Evolutionary conservation across 2,113 vertebrate species (phyloP).

Genomic region (Psammodynastes pulverulentus): DNA sequence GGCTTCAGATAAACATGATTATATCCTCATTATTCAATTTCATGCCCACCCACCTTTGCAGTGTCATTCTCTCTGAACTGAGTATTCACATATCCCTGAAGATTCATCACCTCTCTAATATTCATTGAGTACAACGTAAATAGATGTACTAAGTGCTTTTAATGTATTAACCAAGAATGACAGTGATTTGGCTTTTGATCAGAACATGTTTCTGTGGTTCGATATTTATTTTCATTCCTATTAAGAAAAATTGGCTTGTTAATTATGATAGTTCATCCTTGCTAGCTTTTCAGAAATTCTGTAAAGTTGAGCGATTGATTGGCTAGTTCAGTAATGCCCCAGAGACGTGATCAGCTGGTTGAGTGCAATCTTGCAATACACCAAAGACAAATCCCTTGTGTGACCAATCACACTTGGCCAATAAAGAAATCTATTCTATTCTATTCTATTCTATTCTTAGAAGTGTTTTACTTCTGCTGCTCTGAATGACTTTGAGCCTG

Average conservation of each 20-base stretch:
- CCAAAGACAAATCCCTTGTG: too few relatives aligned
- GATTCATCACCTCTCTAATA: not conserved
- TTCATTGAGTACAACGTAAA: not conserved
- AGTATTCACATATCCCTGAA: not conserved
- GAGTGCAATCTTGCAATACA: not conserved
- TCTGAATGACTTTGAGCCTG: not conserved
- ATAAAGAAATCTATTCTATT: too few relatives aligned
- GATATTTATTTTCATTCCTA: not conserved
- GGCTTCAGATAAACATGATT: not conserved
- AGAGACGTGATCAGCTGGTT: not conserved
- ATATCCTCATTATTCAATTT: not conserved
- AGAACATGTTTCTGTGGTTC: not conserved
- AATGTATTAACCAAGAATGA: not conserved
- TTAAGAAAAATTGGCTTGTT: not conserved
- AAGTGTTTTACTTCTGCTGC: not conserved
- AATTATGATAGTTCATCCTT: not conserved
- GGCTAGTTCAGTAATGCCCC: not conserved
- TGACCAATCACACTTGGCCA: too few relatives aligned
- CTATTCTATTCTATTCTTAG: too few relatives aligned
- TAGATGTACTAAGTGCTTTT: not conserved
- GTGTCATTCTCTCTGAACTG: not conserved
- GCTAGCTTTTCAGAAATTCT: not conserved
- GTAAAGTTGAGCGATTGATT: not conserved
- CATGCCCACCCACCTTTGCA: not conserved
- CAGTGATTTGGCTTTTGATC: not conserved